phyloP scores from a whole-genome alignment of 2,113 vertebrate genomes.

The Telmatochromis sp. region DNA sequence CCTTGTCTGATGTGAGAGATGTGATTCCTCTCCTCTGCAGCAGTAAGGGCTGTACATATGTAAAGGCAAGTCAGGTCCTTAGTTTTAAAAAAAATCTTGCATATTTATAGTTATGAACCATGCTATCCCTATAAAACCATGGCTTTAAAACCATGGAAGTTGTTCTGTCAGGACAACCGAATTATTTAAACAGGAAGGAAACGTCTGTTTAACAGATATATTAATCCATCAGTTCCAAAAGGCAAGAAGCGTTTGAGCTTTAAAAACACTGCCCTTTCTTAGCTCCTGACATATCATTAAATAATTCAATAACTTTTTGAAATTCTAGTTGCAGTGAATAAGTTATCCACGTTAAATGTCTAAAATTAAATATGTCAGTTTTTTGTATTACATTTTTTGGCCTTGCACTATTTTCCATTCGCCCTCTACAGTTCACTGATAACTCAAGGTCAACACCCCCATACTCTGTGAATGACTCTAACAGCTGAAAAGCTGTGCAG shows the following conservation, averaged over 20 bases:
- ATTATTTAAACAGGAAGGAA: neutral
- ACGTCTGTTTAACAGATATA: slow-evolving; percentile 23
- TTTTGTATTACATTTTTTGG: neutral
- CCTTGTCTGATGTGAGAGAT: neutral
- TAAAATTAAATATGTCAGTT: neutral
- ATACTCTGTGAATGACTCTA: slow-evolving; percentile 38
- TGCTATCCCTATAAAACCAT: slow-evolving; percentile 55
- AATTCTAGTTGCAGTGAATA: neutral
- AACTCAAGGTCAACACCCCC: slow-evolving; percentile 6
- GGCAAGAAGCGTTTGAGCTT: neutral
- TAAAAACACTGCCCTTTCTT: neutral
- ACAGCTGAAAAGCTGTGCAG: slow-evolving; percentile 57
- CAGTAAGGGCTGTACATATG: neutral
- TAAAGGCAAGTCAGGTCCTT: neutral
- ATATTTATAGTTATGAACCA: slow-evolving; percentile 23
- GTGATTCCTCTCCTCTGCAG: neutral
- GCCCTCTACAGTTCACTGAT: neutral
- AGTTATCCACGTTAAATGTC: neutral
- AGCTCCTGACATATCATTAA: neutral
- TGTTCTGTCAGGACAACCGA: slow-evolving; percentile 16
- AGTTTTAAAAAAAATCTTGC: neutral
- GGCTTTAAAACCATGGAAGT: slow-evolving; percentile 18
- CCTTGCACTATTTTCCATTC: neutral
- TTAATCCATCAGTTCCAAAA: slow-evolving; percentile 29
- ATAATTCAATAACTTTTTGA: neutral